Evolutionary conservation across 2,888 invertebrate genomes (phyloP).

Genomic region (Andrena praecox): DNA sequence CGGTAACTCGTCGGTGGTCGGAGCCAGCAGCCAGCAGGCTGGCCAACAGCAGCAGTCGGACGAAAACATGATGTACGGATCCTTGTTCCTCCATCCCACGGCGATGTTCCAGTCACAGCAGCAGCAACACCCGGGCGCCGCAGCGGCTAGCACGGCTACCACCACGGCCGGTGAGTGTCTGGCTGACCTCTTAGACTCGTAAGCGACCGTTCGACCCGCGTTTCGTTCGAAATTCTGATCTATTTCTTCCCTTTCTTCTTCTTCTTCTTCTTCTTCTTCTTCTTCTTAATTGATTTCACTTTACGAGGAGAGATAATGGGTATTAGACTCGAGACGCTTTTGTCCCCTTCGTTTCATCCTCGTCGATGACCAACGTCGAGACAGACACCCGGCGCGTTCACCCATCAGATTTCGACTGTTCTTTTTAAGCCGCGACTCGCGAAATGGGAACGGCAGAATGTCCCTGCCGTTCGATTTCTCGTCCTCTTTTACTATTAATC

Average conservation of each 20-base stretch:
- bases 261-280: no score
- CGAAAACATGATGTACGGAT: conserved; percentile 85
- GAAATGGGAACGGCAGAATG: background rate
- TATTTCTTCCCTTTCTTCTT: background rate
- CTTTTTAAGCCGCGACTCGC: background rate
- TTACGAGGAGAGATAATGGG: no score
- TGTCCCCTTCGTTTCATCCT: no score
- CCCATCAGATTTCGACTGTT: background rate
- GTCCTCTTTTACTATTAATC: background rate
- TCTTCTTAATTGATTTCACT: no score
- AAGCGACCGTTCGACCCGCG: conserved; percentile 50
- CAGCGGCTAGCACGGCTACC: conserved; percentile 81
- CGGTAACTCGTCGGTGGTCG: conserved; percentile 62
- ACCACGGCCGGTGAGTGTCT: conserved; percentile 85
- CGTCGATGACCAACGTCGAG: no score
- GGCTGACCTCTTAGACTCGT: conserved; percentile 84
- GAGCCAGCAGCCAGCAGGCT: conserved; percentile 56
- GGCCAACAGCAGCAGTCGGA: conserved; percentile 78
- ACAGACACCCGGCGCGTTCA: background rate
- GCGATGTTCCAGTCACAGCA: conserved; percentile 87
- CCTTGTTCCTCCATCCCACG: conserved; percentile 84
- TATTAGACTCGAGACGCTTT: no score
- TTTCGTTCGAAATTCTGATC: conserved; percentile 60
- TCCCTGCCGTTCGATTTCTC: background rate
- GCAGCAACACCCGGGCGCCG: conserved; percentile 81